Conservation (phyloP, 2,888 invertebrate species). For the Eristalis tenax region DNA sequence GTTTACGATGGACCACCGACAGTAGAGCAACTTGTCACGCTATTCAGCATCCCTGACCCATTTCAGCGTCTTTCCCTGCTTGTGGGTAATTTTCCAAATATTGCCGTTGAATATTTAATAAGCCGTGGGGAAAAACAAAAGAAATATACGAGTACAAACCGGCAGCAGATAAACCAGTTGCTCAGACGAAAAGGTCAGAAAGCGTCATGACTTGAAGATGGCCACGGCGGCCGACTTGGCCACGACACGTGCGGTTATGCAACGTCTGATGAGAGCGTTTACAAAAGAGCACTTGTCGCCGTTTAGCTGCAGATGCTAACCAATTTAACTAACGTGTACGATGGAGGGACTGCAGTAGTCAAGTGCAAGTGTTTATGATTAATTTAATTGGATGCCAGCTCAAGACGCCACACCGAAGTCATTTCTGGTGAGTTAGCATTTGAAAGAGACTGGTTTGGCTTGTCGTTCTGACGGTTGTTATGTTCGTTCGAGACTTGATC, state of each 20-base stretch:
- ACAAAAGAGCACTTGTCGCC: background rate
- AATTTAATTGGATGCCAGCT: background rate
- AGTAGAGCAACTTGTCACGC: background rate
- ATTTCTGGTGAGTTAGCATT: background rate
- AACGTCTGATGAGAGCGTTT: background rate
- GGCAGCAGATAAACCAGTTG: conserved; percentile 17
- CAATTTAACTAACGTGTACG: background rate
- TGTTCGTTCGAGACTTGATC: too few species aligned
- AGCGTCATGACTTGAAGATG: background rate
- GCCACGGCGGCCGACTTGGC: background rate
- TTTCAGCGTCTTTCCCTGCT: conserved; percentile 2
- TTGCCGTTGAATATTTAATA: background rate
- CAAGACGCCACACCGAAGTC: background rate
- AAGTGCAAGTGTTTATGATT: background rate
- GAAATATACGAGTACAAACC: background rate
- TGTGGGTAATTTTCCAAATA: background rate
- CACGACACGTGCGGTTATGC: background rate
- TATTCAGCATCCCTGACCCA: conserved; percentile 9
- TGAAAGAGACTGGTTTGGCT: background rate
- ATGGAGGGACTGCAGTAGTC: background rate
- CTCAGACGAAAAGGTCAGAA: background rate
- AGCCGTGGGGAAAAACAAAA: background rate
- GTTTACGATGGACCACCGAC: too few species aligned
- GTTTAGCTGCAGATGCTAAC: background rate
- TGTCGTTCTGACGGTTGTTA: too few species aligned